Base-by-base conservation (phyloP, 1,140 invertebrate species). In the Leptinotarsa texana region DNA sequence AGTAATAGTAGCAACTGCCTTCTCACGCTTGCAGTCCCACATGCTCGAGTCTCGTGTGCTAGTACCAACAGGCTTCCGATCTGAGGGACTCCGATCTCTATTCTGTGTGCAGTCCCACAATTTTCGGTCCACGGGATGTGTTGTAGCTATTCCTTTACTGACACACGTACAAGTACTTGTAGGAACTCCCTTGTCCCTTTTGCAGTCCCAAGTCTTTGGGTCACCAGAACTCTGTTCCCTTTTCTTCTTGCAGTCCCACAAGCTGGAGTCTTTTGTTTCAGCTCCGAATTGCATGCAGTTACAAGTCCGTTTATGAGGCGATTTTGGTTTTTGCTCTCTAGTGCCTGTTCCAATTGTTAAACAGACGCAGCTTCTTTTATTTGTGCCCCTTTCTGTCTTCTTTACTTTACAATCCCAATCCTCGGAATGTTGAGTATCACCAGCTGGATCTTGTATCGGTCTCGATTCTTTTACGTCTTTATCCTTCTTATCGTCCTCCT, bases 291-390 rank as follows among this genome's bases (percentile, higher is more conserved):
- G 13, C 51, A 57, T 57, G 51, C 51, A 57, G 15, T 57, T 18
- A 8, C 51, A 57, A 57, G 51, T 15, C 51, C 51, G 51, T 57
- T 18, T 57, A 17, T 8, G 51, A 57, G n/a, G n/a, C 0, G 15
- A 17, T n/a, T 57, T 57, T n/a, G 15, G 17, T 15, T 57, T n/a
- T 27, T 67, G n/a, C 51, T 57, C 69, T 48, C 57, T 13, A 1
- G 15, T 65, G 22, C 15, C 8, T 47, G 4, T 66, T 71, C 13
- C n/a, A 47, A 17, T 21, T 61, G n/a, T 72, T 68, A 27, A 65
- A 48, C 63, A 73, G n/a, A 47, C 6, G 24, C 62, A 66, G 22
- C 72, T 73, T 57, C 51, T 57, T 57, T 57, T 42, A 11, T 42
- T 42, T 3, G 33, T 42, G 33, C 33, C 33, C 8, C 33, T 42